A percentile compares a stretch with the other conserved stretches of the same genome.
phyloP scores from a whole-genome alignment of 2,888 invertebrate genomes.

The Folsomia manolachei region DNA sequence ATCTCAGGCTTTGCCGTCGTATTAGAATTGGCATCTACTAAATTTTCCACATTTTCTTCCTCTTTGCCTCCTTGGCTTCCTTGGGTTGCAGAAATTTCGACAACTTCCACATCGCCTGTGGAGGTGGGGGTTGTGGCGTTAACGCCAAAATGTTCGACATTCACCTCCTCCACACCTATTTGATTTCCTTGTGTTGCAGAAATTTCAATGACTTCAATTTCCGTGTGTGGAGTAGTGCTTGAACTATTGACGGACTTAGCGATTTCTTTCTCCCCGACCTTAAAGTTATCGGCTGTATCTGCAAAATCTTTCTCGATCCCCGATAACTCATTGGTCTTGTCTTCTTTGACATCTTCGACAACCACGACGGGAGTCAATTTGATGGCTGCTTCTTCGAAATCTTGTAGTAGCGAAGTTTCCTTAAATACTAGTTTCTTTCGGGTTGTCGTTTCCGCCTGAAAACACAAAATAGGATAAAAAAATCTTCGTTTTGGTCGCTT shows the following conservation, averaged over 20 bases:
- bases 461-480: neutral
- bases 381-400: neutral
- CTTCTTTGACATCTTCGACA: neutral
- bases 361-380: neutral
- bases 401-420: neutral
- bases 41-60: no score
- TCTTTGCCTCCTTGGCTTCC: no score
- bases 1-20: no score
- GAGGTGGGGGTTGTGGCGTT: no score
- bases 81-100: neutral
- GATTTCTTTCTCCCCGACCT: no score
- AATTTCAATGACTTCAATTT: neutral
- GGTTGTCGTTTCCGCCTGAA: neutral
- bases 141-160: no score
- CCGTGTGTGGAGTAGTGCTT: no score
- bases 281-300: neutral
- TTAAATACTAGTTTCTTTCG: neutral
- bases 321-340: neutral
- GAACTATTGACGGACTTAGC: no score
- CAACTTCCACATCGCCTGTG: no score
- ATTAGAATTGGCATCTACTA: no score
- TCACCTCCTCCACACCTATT: no score
- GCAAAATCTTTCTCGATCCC: slow-evolving; percentile 1
- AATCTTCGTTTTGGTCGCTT: neutral
- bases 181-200: no score